A percentile compares a stretch with the other conserved stretches of the same genome.
phyloP scores from a whole-genome alignment of 2,797 vertebrate species.

The Pagetopsis macropterus region DNA sequence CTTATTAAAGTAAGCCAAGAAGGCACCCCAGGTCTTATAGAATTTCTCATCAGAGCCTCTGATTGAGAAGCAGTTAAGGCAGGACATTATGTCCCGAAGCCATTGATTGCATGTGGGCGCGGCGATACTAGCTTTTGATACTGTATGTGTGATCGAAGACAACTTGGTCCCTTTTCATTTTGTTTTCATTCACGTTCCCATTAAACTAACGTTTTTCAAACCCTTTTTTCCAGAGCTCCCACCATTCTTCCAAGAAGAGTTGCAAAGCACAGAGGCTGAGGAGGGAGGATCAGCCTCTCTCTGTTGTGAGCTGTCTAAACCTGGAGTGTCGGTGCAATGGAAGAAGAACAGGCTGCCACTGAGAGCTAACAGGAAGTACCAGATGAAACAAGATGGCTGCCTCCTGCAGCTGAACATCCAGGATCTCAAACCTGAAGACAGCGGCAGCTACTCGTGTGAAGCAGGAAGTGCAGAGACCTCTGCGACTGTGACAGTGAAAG shows the following conservation, averaged over 20 bases:
- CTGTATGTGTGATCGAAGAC: neutral
- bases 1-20: too few species aligned
- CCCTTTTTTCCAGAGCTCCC: slow-evolving; percentile 66
- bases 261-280: slow-evolving; percentile 80
- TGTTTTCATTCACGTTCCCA: too few species aligned
- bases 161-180: too few species aligned
- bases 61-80: too few species aligned
- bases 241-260: slow-evolving; percentile 81
- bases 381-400: slow-evolving; percentile 82
- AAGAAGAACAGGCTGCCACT: slow-evolving; percentile 83
- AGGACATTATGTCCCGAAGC: too few species aligned
- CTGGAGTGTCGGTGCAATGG: slow-evolving; percentile 80
- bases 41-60: too few species aligned
- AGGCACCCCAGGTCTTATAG: too few species aligned
- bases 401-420: slow-evolving; percentile 83
- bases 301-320: slow-evolving; percentile 85
- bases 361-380: slow-evolving; percentile 81
- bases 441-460: slow-evolving; percentile 84
- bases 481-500: slow-evolving; percentile 37
- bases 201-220: too few species aligned
- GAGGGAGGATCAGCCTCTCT: slow-evolving; percentile 81
- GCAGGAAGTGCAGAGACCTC: slow-evolving; percentile 64
- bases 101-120: too few species aligned
- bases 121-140: too few species aligned
- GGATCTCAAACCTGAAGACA: slow-evolving; percentile 83